These are phyloP conservation scores for Lochmaea capreae DNA, from an alignment of 2,888 invertebrate genomes.

Conservation along the genomic window DNA sequence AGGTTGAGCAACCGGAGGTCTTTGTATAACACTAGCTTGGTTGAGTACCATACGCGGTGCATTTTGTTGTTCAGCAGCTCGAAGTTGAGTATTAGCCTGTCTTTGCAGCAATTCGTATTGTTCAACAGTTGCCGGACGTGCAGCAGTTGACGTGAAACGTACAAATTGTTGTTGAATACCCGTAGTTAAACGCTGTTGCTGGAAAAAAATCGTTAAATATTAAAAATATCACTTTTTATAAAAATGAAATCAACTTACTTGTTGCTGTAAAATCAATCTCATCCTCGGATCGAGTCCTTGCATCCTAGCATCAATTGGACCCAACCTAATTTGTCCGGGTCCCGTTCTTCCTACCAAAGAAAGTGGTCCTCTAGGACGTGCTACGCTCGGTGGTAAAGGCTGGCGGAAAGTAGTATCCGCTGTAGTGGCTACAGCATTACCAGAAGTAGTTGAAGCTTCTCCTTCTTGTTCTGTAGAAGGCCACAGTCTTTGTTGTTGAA, in stretches of 20 bases:
- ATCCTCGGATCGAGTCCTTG: constrained; percentile 69
- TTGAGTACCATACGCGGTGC: constrained; percentile 43
- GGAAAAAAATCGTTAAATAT: constrained; percentile 2
- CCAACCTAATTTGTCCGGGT: constrained; percentile 58
- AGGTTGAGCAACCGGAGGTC: constrained; percentile 42
- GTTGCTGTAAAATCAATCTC: constrained; percentile 68
- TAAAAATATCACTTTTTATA: background rate
- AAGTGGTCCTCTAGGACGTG: constrained; percentile 67
- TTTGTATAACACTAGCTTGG: constrained; percentile 46
- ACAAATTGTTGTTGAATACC: constrained; percentile 51
- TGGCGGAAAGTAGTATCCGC: constrained; percentile 75
- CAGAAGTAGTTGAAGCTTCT: constrained; percentile 46
- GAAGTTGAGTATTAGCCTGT: constrained; percentile 50
- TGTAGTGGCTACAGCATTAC: background rate
- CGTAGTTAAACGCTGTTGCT: constrained; percentile 47
- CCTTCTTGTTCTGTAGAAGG: constrained; percentile 62
- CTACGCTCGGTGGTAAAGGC: constrained; percentile 73
- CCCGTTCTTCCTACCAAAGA: constrained; percentile 55
- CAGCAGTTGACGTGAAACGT: constrained; percentile 50
- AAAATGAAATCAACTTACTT: constrained; percentile 40
- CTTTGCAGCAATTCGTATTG: constrained; percentile 59
- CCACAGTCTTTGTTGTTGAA: constrained; percentile 69
- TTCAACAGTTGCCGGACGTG: constrained; percentile 57
- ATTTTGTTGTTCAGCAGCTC: constrained; percentile 47
- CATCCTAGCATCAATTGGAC: constrained; percentile 64